A percentile compares a stretch with the other conserved stretches of the same genome.
Evolutionary conservation across 2,113 vertebrate species (phyloP).

Genomic region (Danio rerio): GRCz12tu NC_133184.1:28866001-28866500

Average conservation of each 20-base stretch:
- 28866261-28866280: not conserved
- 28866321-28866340: conserved; percentile 27
- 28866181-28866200: no score
- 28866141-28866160: no score
- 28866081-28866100: no score
- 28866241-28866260: not conserved
- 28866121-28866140: no score
- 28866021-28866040: no score
- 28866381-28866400: not conserved
- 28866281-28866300: not conserved
- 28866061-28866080: no score
- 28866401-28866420: not conserved
- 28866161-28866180: not conserved
- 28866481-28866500: conserved; percentile 5
- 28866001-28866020: no score
- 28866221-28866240: not conserved
- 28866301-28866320: conserved; percentile 18
- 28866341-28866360: conserved; percentile 1
- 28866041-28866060: no score
- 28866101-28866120: no score
- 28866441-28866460: conserved; percentile 2
- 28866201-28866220: not conserved
- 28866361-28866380: conserved; percentile 28
- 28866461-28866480: conserved; percentile 13
- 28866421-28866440: not conserved